These are phyloP conservation scores for Lepisosteus oculatus DNA, from an alignment of 2,113 vertebrate species.

Conservation along the genomic window DNA sequence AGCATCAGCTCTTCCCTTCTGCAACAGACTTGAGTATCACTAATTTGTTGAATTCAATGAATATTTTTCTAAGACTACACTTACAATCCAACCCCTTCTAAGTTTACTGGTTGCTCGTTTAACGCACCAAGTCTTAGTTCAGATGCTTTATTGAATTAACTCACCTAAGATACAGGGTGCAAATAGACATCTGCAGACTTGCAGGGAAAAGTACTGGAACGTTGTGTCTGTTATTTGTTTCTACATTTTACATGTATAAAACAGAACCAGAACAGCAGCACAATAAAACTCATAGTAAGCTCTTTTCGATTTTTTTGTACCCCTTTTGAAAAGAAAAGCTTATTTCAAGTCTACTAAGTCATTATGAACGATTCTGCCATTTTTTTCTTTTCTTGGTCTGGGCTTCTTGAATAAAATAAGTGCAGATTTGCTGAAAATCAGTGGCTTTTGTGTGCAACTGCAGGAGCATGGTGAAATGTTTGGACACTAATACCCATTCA, in stretches of 20 bases:
- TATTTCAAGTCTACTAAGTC: conserved; percentile 74
- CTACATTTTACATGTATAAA: no score
- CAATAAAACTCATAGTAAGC: conserved; percentile 49
- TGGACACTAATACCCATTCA: conserved; percentile 99
- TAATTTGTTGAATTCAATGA: no score
- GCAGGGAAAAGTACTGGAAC: no score
- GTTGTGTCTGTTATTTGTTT: no score
- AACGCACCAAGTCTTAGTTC: no score
- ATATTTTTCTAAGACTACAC: no score
- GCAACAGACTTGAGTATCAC: no score
- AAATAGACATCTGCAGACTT: no score
- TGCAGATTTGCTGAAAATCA: conserved; percentile 99
- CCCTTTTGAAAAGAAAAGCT: conserved; percentile 40
- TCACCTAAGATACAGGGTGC: no score
- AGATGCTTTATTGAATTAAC: no score
- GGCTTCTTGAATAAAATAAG: conserved; percentile 97
- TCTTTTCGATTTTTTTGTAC: conserved; percentile 55
- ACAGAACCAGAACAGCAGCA: conserved; percentile 48
- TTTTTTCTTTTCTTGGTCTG: conserved; percentile 41
- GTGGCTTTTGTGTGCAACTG: conserved; percentile 97
- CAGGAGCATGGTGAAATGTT: conserved; percentile 99
- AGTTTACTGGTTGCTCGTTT: no score
- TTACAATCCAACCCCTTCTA: no score
- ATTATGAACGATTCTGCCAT: conserved; percentile 66
- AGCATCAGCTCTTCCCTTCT: conserved; percentile 14